These are phyloP conservation scores for Vesta saturnalis DNA, from an alignment of 2,888 invertebrate genomes.

Conservation along the genomic window DNA sequence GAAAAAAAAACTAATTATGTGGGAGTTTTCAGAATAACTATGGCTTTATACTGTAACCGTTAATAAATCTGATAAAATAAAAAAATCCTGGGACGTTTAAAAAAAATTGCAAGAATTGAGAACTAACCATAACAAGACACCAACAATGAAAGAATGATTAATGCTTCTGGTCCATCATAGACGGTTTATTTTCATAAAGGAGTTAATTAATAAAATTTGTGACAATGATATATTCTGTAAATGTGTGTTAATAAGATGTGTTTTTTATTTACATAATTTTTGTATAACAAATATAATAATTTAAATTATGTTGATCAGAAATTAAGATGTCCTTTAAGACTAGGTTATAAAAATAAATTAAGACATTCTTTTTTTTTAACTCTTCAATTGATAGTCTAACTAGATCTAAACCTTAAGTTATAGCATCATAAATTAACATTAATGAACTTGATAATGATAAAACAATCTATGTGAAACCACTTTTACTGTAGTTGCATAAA, in stretches of 20 bases:
- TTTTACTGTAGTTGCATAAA: conserved; percentile 42
- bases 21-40: background rate
- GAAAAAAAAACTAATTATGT: background rate
- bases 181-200: too few relatives aligned
- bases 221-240: background rate
- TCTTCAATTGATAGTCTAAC: conserved; percentile 3
- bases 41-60: background rate
- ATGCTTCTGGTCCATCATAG: too few relatives aligned
- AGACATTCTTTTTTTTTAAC: conserved; percentile 10
- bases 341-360: background rate
- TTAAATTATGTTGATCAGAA: background rate
- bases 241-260: background rate
- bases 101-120: too few relatives aligned
- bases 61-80: too few relatives aligned
- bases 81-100: too few relatives aligned
- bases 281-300: background rate
- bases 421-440: conserved; percentile 44
- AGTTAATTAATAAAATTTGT: too few relatives aligned
- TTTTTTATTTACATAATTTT: background rate
- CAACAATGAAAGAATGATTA: too few relatives aligned
- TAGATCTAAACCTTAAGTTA: background rate
- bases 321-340: background rate
- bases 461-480: conserved; percentile 43
- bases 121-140: too few relatives aligned
- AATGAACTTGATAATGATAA: conserved; percentile 49